Base-by-base conservation (phyloP, 2,113 vertebrate genomes). In the Mobula birostris region DNA sequence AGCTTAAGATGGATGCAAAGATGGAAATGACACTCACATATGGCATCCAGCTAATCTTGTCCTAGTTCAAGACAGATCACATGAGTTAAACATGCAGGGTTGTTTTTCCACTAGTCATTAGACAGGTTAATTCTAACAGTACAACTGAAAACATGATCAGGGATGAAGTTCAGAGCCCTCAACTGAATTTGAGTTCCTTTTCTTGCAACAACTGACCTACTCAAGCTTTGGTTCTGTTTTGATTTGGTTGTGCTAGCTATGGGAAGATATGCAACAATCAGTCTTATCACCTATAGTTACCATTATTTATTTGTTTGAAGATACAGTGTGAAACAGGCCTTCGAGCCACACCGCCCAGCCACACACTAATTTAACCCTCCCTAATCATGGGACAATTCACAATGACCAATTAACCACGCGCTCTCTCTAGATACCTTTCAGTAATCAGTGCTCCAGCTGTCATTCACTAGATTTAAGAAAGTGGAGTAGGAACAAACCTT, bases 1-100 rank as follows among this genome's bases (percentile, higher is more conserved):
- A 99, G 96, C 98, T 99, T 95, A 99, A 97, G 95, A 99, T 98
- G 95, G 98, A 98, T 94, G 98, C 97, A 68, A 99, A 99, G 95
- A 99, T 95, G 95, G 98, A 98, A 95, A 94, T 90, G 97, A 98
- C 97, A 95, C 98, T 98, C 94, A 99, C 94, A 95, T 98, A 98
- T 1, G 97, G 96, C 97, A 98, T 98, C 98, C n/a, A n/a, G n/a
- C n/a, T n/a, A n/a, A n/a, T n/a, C n/a, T n/a, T n/a, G n/a, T n/a
- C n/a, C n/a, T 98, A 94, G 94, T 94, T 56, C 17, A 27, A 94
- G 40, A 36, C 8, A 85, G 40, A 95, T 82, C 94, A 9, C 58
- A n/a, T 36, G 15, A 70, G 21, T 58, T 70, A 72, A 15, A 40
- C 24, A 82, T 58, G 40, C 40, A 85, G 82, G 2, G 48, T 17